phyloP scores from a whole-genome alignment of 1,140 invertebrate species.

The Caerostris extrusa region DNA sequence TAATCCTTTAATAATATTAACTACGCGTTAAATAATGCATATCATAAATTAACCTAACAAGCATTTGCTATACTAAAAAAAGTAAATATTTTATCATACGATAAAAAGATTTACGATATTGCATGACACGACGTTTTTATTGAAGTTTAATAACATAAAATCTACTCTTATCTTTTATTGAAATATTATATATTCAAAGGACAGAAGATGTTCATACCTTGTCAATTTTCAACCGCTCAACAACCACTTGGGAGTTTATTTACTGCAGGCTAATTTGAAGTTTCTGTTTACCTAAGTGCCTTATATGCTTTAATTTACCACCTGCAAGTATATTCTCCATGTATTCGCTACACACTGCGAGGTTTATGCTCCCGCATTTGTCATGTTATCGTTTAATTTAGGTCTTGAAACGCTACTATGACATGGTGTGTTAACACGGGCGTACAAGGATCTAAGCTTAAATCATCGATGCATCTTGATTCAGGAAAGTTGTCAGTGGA shows the following conservation, averaged over 20 bases:
- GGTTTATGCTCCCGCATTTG: constrained; percentile 31
- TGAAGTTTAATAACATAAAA: no score
- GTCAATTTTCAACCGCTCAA: background rate
- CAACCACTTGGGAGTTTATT: background rate
- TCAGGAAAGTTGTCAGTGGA: background rate
- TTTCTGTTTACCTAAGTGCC: background rate
- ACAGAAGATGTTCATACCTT: background rate
- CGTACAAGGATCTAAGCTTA: background rate
- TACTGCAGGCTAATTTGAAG: background rate
- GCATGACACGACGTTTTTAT: no score
- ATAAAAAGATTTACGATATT: no score
- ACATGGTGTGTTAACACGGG: background rate
- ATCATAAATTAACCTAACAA: no score
- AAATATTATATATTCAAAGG: background rate
- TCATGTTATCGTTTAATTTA: constrained; percentile 53
- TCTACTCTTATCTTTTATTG: rapidly evolving
- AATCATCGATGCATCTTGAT: constrained; percentile 34
- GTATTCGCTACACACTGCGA: background rate
- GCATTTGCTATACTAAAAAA: no score
- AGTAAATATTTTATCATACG: no score
- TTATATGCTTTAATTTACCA: background rate
- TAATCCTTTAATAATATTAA: no score
- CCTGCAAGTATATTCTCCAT: background rate
- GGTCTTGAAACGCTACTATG: constrained; percentile 1
- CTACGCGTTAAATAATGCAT: no score